Base-by-base conservation (phyloP, 2,888 invertebrate genomes). In the Stenodema calcarata region DNA sequence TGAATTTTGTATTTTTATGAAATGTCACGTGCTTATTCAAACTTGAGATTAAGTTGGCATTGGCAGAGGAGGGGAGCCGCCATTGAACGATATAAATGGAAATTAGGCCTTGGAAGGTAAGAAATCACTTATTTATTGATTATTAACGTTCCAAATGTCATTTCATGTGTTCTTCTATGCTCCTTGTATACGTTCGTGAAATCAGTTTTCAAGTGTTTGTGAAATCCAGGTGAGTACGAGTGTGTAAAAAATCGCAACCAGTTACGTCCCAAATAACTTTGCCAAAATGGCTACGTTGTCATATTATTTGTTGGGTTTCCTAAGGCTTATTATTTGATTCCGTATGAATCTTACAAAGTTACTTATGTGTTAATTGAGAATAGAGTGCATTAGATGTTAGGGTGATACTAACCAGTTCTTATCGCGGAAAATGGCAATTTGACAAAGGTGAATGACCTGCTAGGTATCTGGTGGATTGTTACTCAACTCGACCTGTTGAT, bases 271-370 rank as follows among this genome's bases (percentile, higher is more conserved):
- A 87, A 85, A 87, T 85, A 88, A 79, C 88, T 88, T 88, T 73
- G 88, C 88, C 88, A 88, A 88, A 88, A 88, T 88, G 88, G 88
- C 88, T 88, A 88, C 88, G 88, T 88, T 87, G 88, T 87, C 88
- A 86, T 87, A 81, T 87, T 73, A 84, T 84, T 70, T 42, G 73
- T 73, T 73, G 73, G 28, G 84, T 82, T 82, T 41, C 82, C 47
- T 41, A 27, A n/a, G 54, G 50, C 47, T 80, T 44, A 44, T 76
- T 76, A 70, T 73, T 16, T 73, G 41, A 62, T 62, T 62, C 18
- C 4, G 42, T 30, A 70, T 83, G 62, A 42, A 70, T 83, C n/a
- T 16, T 28, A 30, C 23, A 7, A 11, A 23, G 41, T 47, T 44
- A 16, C 28, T 16, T 9, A 14, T 14, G 44, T 1, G 18, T 78